Percentiles rank a stretch among this genome's conserved stretches.
phyloP scores from a whole-genome alignment of 92 coral and sea anemone genomes.

The Heteractis magnifica region DNA sequence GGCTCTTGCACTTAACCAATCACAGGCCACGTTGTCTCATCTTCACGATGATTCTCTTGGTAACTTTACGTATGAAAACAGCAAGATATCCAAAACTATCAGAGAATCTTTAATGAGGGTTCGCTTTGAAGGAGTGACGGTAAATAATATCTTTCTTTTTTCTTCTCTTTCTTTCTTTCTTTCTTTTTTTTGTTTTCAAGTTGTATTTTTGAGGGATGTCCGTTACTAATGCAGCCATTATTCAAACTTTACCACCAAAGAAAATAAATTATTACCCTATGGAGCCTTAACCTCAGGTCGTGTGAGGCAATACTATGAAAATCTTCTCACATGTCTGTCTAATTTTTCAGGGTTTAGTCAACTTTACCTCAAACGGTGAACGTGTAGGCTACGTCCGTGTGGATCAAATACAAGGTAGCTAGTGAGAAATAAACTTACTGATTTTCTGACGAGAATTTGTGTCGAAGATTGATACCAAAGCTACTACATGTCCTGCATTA shows the following conservation, averaged over 20 bases:
- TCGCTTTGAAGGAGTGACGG: constrained; percentile 59
- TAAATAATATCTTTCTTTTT: constrained; percentile 4
- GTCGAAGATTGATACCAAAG: too few species aligned
- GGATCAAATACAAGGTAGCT: constrained; percentile 60
- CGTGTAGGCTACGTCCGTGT: constrained; percentile 57
- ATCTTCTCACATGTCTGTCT: background rate
- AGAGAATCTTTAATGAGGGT: constrained; percentile 28
- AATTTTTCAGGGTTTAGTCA: constrained; percentile 47
- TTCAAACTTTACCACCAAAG: too few species aligned
- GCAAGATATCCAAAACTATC: constrained; percentile 19
- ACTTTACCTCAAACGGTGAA: constrained; percentile 49
- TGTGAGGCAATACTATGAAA: background rate
- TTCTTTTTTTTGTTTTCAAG: too few species aligned
- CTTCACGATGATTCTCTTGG: constrained; percentile 7
- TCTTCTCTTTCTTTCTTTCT: too few species aligned
- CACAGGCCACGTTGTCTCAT: constrained; percentile 10
- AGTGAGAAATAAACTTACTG: background rate
- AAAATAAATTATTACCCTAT: too few species aligned
- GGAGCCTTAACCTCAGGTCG: too few species aligned
- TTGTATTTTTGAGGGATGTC: too few species aligned
- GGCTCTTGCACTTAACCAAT: constrained; percentile 52
- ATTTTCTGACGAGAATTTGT: background rate
- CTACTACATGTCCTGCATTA: too few species aligned
- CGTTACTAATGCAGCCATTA: too few species aligned
- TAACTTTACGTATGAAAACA: constrained; percentile 45